Percentiles rank a stretch among this genome's conserved stretches.
phyloP scores from a whole-genome alignment of 2,797 vertebrate genomes.

The Aselliscus stoliczkanus region DNA sequence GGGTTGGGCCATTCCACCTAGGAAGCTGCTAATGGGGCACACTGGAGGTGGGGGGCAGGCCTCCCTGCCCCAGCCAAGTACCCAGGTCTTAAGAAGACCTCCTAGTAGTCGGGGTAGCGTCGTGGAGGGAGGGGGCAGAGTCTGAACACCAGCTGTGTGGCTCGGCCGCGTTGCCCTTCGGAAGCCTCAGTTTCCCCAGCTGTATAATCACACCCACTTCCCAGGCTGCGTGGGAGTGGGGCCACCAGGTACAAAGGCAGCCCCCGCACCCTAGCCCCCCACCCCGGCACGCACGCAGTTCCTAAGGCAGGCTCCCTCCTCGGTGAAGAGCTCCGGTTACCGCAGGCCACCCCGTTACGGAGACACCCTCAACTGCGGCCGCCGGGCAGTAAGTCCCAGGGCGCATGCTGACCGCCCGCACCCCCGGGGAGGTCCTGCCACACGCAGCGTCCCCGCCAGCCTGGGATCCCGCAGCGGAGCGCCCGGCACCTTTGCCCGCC shows the following conservation, averaged over 20 bases:
- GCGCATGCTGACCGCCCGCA: neutral
- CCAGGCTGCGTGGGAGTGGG: neutral
- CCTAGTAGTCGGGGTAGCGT: fast-evolving
- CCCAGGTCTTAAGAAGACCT: neutral
- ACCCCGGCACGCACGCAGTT: no score
- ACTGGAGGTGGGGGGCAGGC: neutral
- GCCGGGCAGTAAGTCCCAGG: neutral
- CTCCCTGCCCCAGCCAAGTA: fast-evolving
- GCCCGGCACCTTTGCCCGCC: neutral
- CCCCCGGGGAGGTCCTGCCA: neutral
- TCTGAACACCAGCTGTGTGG: neutral
- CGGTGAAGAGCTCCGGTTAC: neutral
- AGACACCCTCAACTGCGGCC: neutral
- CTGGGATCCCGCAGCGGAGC: neutral
- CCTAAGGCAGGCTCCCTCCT: no score
- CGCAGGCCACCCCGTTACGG: neutral
- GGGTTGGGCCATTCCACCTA: neutral
- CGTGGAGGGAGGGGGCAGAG: neutral
- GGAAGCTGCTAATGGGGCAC: neutral
- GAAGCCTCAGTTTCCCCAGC: neutral
- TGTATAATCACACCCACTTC: neutral
- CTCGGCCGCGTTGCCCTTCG: neutral
- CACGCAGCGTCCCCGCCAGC: neutral
- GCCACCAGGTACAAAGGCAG: neutral
- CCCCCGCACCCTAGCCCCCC: neutral